A percentile compares a stretch with the other conserved stretches of the same genome.
Conservation (phyloP, 2,113 vertebrate genomes). For the Cyphomyrus discorhynchus region DNA sequence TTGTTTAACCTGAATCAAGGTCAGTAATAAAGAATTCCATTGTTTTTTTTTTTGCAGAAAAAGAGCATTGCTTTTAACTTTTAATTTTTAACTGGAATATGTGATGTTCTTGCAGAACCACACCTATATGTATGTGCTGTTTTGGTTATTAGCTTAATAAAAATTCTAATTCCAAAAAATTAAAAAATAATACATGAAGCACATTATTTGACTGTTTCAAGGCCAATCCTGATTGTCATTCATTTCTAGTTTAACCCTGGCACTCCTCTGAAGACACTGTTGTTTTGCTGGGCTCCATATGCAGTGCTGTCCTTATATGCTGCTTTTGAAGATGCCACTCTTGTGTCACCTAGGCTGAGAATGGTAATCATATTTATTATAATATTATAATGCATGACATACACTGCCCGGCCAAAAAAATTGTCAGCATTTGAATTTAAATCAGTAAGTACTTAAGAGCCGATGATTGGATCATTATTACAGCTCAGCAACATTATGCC, state of each 20-base stretch:
- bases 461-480: no score
- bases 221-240: not conserved
- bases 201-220: not conserved
- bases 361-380: constrained; percentile 65
- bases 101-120: not conserved
- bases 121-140: not conserved
- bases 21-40: not conserved
- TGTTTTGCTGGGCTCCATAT: constrained; percentile 87
- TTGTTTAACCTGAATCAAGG: not conserved
- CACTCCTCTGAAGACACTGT: constrained; percentile 73
- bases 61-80: not conserved
- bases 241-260: constrained; percentile 72
- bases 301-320: constrained; percentile 77
- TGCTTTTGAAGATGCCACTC: constrained; percentile 65
- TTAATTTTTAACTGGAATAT: not conserved
- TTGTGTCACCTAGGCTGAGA: constrained; percentile 78
- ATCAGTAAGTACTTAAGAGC: no score
- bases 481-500: no score
- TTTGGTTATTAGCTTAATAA: not conserved
- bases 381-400: not conserved
- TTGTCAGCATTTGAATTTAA: no score
- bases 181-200: not conserved
- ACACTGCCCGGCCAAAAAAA: no score
- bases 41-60: not conserved
- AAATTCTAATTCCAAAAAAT: not conserved